phyloP scores from a whole-genome alignment of 2,797 vertebrate species.

The Taeniopygia guttata region DNA sequence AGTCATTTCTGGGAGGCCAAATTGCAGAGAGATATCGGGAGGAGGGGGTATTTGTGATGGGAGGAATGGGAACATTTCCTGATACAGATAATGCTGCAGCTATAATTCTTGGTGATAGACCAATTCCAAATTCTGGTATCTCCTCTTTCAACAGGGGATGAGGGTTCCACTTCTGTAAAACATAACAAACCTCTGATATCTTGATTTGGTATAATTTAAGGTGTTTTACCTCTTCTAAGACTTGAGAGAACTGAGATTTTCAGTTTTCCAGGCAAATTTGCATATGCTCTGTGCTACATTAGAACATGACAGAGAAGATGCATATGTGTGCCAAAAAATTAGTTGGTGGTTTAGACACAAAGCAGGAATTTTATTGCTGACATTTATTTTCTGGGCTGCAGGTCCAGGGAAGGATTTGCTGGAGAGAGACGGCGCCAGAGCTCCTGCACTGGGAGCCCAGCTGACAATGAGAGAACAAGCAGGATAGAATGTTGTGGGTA shows the following conservation, averaged over 20 bases:
- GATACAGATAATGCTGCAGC: neutral
- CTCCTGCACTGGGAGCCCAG: neutral
- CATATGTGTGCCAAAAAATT: neutral
- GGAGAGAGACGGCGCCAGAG: neutral
- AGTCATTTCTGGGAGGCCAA: conserved; percentile 12
- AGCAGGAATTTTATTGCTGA: neutral
- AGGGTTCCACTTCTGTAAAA: neutral
- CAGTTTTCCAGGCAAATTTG: neutral
- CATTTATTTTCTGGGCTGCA: neutral
- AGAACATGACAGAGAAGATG: neutral
- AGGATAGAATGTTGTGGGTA: neutral
- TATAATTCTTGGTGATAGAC: neutral
- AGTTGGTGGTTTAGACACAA: neutral
- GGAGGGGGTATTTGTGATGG: neutral
- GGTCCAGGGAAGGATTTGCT: neutral
- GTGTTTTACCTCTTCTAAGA: neutral
- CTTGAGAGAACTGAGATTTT: neutral
- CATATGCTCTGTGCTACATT: accelerated
- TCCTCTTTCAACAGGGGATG: neutral
- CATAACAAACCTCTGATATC: neutral
- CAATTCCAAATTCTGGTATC: neutral
- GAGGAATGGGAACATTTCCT: neutral
- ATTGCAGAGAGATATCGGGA: neutral
- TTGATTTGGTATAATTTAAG: neutral
- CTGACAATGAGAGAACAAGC: neutral